Evolutionary conservation across 2,888 invertebrate species (phyloP).

Genomic region (Punctoribates punctum): DNA sequence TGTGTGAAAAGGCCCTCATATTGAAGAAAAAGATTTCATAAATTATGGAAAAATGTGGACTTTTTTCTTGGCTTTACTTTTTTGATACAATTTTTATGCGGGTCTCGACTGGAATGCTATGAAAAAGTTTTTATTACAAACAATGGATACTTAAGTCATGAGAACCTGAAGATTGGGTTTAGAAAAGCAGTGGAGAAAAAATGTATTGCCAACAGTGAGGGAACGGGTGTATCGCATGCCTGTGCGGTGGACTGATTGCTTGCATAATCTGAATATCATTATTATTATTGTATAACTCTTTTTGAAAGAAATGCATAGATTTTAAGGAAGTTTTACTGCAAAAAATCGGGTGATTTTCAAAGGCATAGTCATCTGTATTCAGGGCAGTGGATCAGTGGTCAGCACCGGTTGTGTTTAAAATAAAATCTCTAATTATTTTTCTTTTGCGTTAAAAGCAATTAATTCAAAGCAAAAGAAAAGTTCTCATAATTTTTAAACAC

Average conservation of each 20-base stretch:
- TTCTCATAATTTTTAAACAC: not conserved
- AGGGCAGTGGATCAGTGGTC: conserved; percentile 35
- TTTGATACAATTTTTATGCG: not conserved
- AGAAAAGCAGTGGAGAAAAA: not conserved
- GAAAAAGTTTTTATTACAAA: not conserved
- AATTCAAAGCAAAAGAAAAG: conserved; percentile 5
- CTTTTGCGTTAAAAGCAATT: not conserved
- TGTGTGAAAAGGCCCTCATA: not conserved
- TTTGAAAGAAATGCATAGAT: not conserved
- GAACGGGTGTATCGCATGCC: not conserved
- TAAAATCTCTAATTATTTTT: too few species aligned
- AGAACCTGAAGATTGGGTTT: not conserved
- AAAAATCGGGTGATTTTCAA: not conserved
- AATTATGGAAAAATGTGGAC: not conserved
- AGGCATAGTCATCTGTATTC: not conserved
- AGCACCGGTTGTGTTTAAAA: not conserved
- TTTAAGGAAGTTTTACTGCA: conserved; percentile 6
- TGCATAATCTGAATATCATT: not conserved
- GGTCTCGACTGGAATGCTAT: not conserved
- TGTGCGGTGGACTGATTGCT: not conserved
- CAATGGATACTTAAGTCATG: conserved; percentile 31
- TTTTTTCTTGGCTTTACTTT: not conserved
- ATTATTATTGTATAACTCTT: not conserved
- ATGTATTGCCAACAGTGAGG: not conserved
- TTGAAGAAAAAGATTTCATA: not conserved